Evolutionary conservation across 1,140 invertebrate genomes (phyloP).

Genomic region (Drosophila yakuba): DNA sequence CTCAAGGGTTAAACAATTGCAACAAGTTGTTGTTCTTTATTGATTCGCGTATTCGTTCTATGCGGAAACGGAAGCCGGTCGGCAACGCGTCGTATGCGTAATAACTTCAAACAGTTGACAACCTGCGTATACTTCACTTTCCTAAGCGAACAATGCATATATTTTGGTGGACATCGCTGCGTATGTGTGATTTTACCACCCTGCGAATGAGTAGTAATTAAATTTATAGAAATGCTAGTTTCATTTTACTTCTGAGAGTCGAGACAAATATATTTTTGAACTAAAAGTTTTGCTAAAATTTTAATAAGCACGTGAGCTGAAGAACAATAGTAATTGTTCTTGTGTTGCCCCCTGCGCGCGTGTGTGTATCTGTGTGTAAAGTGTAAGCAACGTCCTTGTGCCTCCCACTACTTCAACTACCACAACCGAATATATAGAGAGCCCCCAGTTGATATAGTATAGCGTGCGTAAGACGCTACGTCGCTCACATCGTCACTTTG

Average conservation of each 20-base stretch:
- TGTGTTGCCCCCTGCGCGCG: conserved; percentile 1
- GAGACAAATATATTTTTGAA: conserved; percentile 18
- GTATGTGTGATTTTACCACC: neutral
- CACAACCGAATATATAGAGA: conserved; percentile 18
- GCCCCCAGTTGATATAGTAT: conserved; percentile 26
- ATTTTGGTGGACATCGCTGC: neutral
- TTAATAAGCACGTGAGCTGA: conserved; percentile 31
- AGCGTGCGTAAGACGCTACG: conserved; percentile 78
- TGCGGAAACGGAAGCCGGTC: conserved; percentile 78
- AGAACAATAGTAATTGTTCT: conserved; percentile 19
- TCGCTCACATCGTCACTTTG: conserved; percentile 64
- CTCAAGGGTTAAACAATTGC: conserved; percentile 44
- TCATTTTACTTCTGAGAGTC: conserved; percentile 1
- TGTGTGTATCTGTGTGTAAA: conserved; percentile 21
- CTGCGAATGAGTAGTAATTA: conserved; percentile 1
- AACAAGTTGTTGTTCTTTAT: conserved; percentile 66
- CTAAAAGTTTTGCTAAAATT: conserved; percentile 18
- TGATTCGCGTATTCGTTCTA: conserved; percentile 20
- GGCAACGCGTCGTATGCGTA: conserved; percentile 49
- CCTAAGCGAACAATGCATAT: neutral
- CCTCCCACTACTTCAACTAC: conserved; percentile 40
- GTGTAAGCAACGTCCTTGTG: conserved; percentile 73
- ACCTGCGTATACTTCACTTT: conserved; percentile 17
- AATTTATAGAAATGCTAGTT: conserved; percentile 1
- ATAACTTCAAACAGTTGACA: conserved; percentile 18